Percentiles rank a stretch among this genome's conserved stretches.
These are phyloP conservation scores for Margarornis squamiger DNA, from an alignment of 2,797 vertebrate species.

Conservation along the genomic window DNA sequence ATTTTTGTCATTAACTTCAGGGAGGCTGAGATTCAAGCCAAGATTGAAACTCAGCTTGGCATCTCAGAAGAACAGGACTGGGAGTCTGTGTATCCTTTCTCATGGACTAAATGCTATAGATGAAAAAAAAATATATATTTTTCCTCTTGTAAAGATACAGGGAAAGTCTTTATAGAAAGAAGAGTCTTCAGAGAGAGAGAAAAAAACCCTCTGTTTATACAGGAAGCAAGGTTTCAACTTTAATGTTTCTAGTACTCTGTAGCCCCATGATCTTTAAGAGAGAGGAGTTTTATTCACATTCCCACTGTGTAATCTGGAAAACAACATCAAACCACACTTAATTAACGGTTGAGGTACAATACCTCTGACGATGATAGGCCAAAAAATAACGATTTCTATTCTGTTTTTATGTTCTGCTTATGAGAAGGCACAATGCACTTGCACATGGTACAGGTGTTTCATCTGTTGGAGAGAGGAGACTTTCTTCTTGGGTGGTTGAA, in stretches of 20 bases:
- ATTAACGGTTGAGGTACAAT: background rate
- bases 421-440: background rate
- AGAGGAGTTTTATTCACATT: background rate
- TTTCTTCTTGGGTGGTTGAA: background rate
- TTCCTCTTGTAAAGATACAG: background rate
- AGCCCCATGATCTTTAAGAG: background rate
- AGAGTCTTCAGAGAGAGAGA: background rate
- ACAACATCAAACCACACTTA: background rate
- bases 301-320: background rate
- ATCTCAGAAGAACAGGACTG: background rate
- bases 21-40: background rate
- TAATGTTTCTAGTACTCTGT: background rate
- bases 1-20: background rate
- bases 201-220: background rate
- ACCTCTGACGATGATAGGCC: background rate
- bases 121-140: background rate
- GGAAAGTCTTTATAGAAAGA: background rate
- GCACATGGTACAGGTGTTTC: rapidly evolving
- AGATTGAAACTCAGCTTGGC: background rate
- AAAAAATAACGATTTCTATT: background rate
- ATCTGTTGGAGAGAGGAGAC: background rate
- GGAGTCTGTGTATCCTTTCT: background rate
- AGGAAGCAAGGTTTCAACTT: background rate
- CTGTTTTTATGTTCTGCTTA: background rate
- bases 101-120: background rate